Evolutionary conservation across 2,797 vertebrate genomes (phyloP).

Genomic region (Mormyrops attenuatus): DNA sequence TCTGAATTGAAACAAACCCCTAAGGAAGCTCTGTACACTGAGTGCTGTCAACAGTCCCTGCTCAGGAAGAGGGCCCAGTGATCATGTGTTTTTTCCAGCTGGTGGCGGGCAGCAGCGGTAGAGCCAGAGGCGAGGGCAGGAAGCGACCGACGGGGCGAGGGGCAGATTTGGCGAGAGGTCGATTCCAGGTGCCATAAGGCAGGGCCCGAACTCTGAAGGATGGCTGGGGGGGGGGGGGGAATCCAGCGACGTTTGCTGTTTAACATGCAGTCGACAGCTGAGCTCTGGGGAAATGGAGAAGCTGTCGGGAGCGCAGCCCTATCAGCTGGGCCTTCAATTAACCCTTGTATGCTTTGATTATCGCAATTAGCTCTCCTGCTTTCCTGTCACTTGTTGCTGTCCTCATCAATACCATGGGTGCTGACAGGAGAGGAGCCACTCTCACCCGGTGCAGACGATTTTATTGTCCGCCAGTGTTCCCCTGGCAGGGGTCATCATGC

Average conservation of each 20-base stretch:
- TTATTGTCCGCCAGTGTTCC: conserved; percentile 40
- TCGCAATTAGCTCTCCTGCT: conserved; percentile 15
- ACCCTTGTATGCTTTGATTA: conserved; percentile 15
- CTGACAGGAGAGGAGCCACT: conserved; percentile 11
- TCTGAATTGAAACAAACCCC: conserved; percentile 11
- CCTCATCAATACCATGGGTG: neutral
- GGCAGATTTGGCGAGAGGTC: neutral
- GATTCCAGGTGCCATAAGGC: neutral
- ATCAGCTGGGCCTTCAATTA: conserved; percentile 9
- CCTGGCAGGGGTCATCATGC: conserved; percentile 51
- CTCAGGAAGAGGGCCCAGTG: neutral
- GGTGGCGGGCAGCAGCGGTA: neutral
- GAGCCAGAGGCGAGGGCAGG: neutral
- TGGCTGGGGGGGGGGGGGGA: neutral
- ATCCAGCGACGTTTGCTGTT: neutral
- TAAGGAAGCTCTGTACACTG: neutral
- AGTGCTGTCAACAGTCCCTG: neutral
- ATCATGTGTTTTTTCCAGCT: neutral
- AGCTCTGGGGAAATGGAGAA: neutral
- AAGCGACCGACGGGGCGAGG: neutral
- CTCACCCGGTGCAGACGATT: conserved; percentile 17
- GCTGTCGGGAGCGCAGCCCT: neutral
- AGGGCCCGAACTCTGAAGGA: neutral
- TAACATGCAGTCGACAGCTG: conserved; percentile 7
- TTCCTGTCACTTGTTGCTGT: neutral